Evolutionary conservation across 2,888 invertebrate genomes (phyloP).

Genomic region (Dioctria linearis): DNA sequence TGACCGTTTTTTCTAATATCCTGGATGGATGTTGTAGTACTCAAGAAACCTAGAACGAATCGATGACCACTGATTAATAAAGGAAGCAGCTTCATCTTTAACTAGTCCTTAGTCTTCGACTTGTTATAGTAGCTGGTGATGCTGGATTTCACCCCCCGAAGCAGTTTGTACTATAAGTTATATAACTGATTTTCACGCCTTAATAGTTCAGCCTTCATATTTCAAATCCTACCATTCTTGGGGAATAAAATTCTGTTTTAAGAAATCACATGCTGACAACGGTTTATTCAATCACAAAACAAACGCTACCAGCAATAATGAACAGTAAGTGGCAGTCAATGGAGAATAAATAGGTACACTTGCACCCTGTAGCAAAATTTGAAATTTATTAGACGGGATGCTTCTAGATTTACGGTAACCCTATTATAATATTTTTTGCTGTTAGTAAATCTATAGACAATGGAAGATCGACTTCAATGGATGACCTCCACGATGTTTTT

Average conservation of each 20-base stretch:
- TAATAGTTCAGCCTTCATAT: too few species aligned
- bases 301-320: conserved; percentile 92
- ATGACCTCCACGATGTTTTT: conserved; percentile 88
- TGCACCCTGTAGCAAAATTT: conserved; percentile 65
- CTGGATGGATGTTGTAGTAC: conserved; percentile 67
- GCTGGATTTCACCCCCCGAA: conserved; percentile 81
- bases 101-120: too few species aligned
- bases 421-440: conserved; percentile 84
- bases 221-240: too few species aligned
- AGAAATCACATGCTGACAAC: conserved; percentile 85
- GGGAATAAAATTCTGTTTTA: conserved; percentile 75
- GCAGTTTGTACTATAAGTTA: conserved; percentile 84
- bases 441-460: conserved; percentile 83
- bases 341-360: conserved; percentile 83
- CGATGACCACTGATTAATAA: too few species aligned
- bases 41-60: too few species aligned
- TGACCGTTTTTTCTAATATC: conserved; percentile 72
- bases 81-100: too few species aligned
- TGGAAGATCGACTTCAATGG: conserved; percentile 92
- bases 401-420: conserved; percentile 92
- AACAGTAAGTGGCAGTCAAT: conserved; percentile 87
- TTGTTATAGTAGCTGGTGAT: too few species aligned
- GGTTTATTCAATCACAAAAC: conserved; percentile 85
- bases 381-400: conserved; percentile 83
- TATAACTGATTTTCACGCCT: conserved; percentile 62